These are phyloP conservation scores for Dryobates pubescens DNA, from an alignment of 2,797 vertebrate species.

Conservation along the genomic window DNA sequence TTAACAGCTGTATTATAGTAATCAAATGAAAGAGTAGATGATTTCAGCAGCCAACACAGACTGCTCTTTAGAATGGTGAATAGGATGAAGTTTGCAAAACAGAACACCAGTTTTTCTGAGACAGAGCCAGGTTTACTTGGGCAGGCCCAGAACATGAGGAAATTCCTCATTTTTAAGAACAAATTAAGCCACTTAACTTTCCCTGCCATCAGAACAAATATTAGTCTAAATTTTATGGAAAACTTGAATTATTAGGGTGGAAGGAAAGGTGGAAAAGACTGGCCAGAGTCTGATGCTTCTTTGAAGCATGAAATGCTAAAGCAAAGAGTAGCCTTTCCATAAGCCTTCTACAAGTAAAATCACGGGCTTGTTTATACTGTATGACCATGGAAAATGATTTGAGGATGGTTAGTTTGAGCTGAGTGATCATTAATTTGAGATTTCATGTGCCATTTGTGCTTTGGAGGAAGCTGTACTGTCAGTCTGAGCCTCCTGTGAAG, in stretches of 20 bases:
- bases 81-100: neutral
- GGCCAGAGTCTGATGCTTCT: neutral
- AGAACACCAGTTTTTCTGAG: neutral
- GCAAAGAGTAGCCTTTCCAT: neutral
- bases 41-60: neutral
- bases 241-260: neutral
- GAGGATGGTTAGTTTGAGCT: neutral
- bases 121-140: neutral
- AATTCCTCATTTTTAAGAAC: constrained; percentile 6
- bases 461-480: neutral
- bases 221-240: neutral
- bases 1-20: constrained; percentile 6
- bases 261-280: neutral
- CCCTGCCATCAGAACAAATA: neutral
- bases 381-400: neutral
- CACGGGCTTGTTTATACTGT: neutral
- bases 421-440: neutral
- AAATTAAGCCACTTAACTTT: constrained; percentile 11
- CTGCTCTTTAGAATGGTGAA: neutral
- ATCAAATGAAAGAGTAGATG: neutral
- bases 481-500: neutral
- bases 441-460: neutral
- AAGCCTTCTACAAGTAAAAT: neutral
- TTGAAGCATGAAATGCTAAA: neutral
- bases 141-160: neutral